These are phyloP conservation scores for Alcis repandata DNA, from an alignment of 2,888 invertebrate genomes.

Conservation along the genomic window DNA sequence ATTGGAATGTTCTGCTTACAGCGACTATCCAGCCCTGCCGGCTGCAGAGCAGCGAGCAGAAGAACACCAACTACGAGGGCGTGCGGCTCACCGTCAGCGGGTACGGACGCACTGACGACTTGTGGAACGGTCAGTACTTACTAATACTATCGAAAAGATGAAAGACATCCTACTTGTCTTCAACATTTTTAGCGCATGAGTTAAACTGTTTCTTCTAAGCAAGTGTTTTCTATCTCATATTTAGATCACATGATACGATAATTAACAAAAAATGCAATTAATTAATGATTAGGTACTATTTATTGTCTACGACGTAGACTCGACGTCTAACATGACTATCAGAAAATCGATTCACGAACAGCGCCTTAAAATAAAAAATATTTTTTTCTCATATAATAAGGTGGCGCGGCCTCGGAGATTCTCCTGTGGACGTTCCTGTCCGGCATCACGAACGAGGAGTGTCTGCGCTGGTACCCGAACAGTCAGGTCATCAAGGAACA, in stretches of 20 bases:
- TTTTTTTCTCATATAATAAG: too few species aligned
- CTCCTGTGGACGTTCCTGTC: conserved; percentile 79
- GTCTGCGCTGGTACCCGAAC: conserved; percentile 63
- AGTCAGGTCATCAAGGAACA: conserved; percentile 59
- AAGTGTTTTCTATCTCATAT: too few species aligned
- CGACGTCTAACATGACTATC: too few species aligned
- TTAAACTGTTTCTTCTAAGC: too few species aligned
- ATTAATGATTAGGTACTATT: too few species aligned
- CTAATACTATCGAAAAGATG: background rate
- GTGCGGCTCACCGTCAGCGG: conserved; percentile 68
- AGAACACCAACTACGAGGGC: conserved; percentile 63
- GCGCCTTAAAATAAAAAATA: too few species aligned
- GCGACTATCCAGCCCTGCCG: conserved; percentile 69
- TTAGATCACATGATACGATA: too few species aligned
- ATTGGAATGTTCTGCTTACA: conserved; percentile 40
- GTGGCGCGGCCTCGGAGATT: conserved; percentile 70
- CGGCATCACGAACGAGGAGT: conserved; percentile 71
- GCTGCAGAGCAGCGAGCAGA: conserved; percentile 66
- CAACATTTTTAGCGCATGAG: too few species aligned
- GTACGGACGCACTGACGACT: conserved; percentile 70
- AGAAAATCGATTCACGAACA: too few species aligned
- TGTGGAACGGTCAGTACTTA: conserved; percentile 57
- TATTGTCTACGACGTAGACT: too few species aligned
- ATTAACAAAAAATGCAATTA: too few species aligned
- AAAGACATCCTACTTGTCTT: background rate